Evolutionary conservation across 2,797 vertebrate genomes (phyloP).

Genomic region (Synanceia verrucosa): DNA sequence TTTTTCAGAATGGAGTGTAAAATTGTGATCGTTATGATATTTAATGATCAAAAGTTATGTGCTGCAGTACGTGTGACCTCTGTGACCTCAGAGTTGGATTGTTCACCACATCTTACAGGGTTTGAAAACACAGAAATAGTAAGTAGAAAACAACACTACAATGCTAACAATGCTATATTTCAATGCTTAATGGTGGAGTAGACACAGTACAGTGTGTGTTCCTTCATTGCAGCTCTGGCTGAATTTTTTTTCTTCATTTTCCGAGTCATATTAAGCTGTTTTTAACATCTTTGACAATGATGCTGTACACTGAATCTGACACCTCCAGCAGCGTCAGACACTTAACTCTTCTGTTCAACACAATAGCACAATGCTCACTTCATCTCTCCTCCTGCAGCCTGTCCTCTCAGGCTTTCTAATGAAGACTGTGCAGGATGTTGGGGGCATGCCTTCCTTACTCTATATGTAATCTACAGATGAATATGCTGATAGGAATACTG

Average conservation of each 20-base stretch:
- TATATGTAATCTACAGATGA: slow-evolving; percentile 32
- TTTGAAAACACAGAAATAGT: slow-evolving; percentile 12
- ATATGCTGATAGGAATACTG: slow-evolving; percentile 21
- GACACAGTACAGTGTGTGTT: slow-evolving; percentile 7
- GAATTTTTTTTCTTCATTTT: not conserved
- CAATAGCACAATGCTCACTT: slow-evolving; percentile 58
- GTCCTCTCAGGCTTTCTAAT: slow-evolving; percentile 45
- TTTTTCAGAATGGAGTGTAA: slow-evolving; percentile 40
- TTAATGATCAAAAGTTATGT: slow-evolving; percentile 46
- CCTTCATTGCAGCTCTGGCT: slow-evolving; percentile 15
- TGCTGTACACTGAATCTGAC: slow-evolving; percentile 61
- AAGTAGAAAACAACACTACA: not conserved
- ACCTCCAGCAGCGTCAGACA: slow-evolving; percentile 62
- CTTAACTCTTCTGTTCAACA: slow-evolving; percentile 69
- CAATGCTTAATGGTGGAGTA: not conserved
- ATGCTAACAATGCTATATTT: slow-evolving; percentile 3
- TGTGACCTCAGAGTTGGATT: slow-evolving; percentile 8
- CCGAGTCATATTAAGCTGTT: slow-evolving; percentile 58
- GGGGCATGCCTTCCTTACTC: slow-evolving; percentile 26
- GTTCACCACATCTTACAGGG: not conserved
- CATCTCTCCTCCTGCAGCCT: slow-evolving; percentile 50
- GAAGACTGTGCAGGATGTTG: slow-evolving; percentile 25
- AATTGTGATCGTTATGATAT: slow-evolving; percentile 37
- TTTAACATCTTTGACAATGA: slow-evolving; percentile 70
- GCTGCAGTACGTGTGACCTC: slow-evolving; percentile 26